These are phyloP conservation scores for Mylabris sibirica DNA, from an alignment of 2,888 invertebrate species.

Conservation along the genomic window DNA sequence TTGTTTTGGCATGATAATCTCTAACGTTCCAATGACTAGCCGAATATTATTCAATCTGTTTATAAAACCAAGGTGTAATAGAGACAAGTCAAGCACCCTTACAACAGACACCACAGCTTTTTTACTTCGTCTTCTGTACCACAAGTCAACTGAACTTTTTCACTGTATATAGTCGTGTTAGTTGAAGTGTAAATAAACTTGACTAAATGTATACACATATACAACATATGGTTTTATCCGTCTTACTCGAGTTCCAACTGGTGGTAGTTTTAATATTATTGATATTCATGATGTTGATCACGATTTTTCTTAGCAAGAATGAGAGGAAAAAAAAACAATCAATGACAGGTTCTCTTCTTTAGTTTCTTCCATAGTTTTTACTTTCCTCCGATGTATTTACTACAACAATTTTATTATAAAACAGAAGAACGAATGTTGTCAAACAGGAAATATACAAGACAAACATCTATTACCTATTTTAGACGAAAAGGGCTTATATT, in stretches of 20 bases:
- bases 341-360: not conserved
- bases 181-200: constrained; percentile 42
- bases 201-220: constrained; percentile 35
- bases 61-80: too few relatives aligned
- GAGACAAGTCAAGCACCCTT: not conserved
- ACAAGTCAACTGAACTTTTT: not conserved
- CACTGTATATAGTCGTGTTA: too few relatives aligned
- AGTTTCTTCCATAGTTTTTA: not conserved
- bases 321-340: not conserved
- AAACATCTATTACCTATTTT: constrained; percentile 3
- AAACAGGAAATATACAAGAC: constrained; percentile 9
- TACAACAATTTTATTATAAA: not conserved
- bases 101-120: not conserved
- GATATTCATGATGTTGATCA: constrained; percentile 14
- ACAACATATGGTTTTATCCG: constrained; percentile 12
- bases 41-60: not conserved
- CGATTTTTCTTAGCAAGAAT: not conserved
- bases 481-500: not conserved
- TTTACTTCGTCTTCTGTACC: not conserved
- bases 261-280: constrained; percentile 13
- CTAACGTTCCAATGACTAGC: not conserved
- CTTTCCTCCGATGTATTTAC: not conserved
- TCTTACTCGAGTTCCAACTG: constrained; percentile 26
- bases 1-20: not conserved
- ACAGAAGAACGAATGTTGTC: not conserved